Evolutionary conservation across 1,140 invertebrate species (phyloP).

Genomic region (Drosophila nebulosa): DNA sequence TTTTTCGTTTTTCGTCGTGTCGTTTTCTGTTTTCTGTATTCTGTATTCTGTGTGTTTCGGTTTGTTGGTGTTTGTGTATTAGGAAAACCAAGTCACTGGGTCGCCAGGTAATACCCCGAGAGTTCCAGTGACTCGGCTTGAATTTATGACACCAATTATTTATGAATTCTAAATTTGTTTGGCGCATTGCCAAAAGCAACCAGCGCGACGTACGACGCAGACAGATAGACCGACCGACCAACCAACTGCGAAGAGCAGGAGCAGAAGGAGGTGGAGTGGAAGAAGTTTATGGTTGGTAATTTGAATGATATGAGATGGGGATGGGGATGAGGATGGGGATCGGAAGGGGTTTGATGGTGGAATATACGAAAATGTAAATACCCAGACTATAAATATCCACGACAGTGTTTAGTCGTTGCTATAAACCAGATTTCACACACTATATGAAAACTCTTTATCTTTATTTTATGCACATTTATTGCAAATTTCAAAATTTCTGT

Average conservation of each 20-base stretch:
- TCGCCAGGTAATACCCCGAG: slow-evolving; percentile 33
- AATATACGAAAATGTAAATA: slow-evolving; percentile 42
- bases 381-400: slow-evolving; percentile 30
- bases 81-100: slow-evolving; percentile 63
- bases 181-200: slow-evolving; percentile 52
- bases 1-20: slow-evolving; percentile 21
- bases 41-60: too few relatives aligned
- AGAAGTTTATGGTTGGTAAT: not conserved
- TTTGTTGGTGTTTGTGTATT: not conserved
- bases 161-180: slow-evolving; percentile 77
- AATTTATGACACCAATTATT: slow-evolving; percentile 78
- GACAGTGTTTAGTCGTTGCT: not conserved
- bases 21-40: slow-evolving; percentile 1
- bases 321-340: not conserved
- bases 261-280: not conserved
- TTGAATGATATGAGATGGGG: slow-evolving; percentile 11
- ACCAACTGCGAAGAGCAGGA: too few relatives aligned
- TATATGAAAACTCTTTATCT: too few relatives aligned
- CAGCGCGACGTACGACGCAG: not conserved
- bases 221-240: slow-evolving; percentile 24
- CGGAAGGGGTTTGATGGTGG: not conserved
- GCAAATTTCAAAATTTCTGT: too few relatives aligned
- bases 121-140: not conserved
- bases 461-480: too few relatives aligned
- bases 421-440: not conserved